Percentiles rank a stretch among this genome's conserved stretches.
These are phyloP conservation scores for Trypoxylon attenuatum DNA, from an alignment of 2,888 invertebrate species.

Conservation along the genomic window DNA sequence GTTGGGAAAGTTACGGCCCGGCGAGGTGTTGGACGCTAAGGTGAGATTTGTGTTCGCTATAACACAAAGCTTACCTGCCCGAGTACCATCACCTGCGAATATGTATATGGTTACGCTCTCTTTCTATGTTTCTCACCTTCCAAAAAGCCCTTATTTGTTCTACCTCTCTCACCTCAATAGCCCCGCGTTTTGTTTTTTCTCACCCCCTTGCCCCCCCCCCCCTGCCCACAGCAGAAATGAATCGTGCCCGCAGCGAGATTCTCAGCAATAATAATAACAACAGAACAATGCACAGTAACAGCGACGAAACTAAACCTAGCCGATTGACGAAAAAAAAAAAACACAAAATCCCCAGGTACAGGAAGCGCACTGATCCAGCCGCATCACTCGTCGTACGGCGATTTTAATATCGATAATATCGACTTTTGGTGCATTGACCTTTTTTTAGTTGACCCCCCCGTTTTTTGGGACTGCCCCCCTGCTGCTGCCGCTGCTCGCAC, in stretches of 20 bases:
- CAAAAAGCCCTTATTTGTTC: slow-evolving; percentile 32
- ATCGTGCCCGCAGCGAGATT: not conserved
- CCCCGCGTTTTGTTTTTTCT: slow-evolving; percentile 1
- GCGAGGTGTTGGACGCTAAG: slow-evolving; percentile 86
- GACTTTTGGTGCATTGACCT: slow-evolving; percentile 11
- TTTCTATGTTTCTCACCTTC: slow-evolving; percentile 31
- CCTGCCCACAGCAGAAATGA: not conserved
- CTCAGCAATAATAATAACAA: not conserved
- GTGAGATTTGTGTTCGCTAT: slow-evolving; percentile 81
- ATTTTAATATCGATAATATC: slow-evolving; percentile 54
- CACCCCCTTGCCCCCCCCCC: not conserved
- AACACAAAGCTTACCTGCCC: slow-evolving; percentile 76
- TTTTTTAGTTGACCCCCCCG: slow-evolving; percentile 1
- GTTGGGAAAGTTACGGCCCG: slow-evolving; percentile 86
- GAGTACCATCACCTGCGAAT: slow-evolving; percentile 55
- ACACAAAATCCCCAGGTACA: slow-evolving; percentile 23
- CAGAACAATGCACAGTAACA: slow-evolving; percentile 20
- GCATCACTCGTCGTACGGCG: slow-evolving; percentile 39
- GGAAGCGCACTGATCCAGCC: slow-evolving; percentile 28
- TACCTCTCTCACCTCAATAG: slow-evolving; percentile 7
- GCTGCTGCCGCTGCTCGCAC: not conserved
- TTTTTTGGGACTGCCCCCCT: slow-evolving; percentile 6
- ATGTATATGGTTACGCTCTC: slow-evolving; percentile 12
- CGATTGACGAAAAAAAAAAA: not conserved
- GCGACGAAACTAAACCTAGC: slow-evolving; percentile 38